Evolutionary conservation across 2,113 vertebrate genomes (phyloP).

Genomic region (Osmerus eperlanus): DNA sequence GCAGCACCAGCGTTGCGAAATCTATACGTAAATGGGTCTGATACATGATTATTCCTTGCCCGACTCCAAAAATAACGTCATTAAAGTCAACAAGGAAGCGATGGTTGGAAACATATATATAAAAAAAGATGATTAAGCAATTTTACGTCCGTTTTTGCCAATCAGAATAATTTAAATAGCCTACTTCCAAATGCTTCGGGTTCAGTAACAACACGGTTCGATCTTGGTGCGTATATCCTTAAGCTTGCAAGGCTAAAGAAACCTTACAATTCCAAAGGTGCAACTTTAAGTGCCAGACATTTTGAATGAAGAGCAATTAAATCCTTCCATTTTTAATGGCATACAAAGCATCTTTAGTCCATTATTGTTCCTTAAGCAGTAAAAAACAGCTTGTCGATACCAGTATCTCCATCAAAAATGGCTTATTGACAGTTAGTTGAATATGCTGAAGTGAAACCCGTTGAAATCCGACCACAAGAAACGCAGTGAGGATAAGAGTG

Average conservation of each 20-base stretch:
- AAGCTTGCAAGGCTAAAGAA: constrained; percentile 19
- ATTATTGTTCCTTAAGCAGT: not conserved
- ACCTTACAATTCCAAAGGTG: constrained; percentile 34
- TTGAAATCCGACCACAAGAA: constrained; percentile 8
- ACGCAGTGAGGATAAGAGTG: constrained; percentile 22
- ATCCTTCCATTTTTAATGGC: constrained; percentile 3
- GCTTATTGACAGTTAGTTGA: constrained; percentile 1
- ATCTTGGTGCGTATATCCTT: constrained; percentile 59
- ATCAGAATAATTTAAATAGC: constrained; percentile 56
- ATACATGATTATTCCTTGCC: constrained; percentile 53
- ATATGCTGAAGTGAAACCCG: not conserved
- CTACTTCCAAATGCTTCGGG: constrained; percentile 63
- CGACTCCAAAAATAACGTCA: constrained; percentile 30
- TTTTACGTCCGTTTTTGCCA: constrained; percentile 50
- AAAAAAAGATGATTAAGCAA: constrained; percentile 17
- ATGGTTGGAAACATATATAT: constrained; percentile 3
- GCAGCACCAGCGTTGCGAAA: constrained; percentile 45
- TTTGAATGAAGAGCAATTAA: constrained; percentile 11
- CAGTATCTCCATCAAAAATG: not conserved
- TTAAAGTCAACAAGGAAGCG: constrained; percentile 38
- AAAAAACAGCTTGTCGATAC: not conserved
- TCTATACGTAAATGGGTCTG: constrained; percentile 62
- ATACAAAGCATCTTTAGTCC: not conserved
- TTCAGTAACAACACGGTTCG: constrained; percentile 44
- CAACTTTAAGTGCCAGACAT: constrained; percentile 38